Evolutionary conservation across 2,113 vertebrate species (phyloP), one percentile per base, ranked within the genome.

Genomic region (Neodon shergylaensis): DNA sequence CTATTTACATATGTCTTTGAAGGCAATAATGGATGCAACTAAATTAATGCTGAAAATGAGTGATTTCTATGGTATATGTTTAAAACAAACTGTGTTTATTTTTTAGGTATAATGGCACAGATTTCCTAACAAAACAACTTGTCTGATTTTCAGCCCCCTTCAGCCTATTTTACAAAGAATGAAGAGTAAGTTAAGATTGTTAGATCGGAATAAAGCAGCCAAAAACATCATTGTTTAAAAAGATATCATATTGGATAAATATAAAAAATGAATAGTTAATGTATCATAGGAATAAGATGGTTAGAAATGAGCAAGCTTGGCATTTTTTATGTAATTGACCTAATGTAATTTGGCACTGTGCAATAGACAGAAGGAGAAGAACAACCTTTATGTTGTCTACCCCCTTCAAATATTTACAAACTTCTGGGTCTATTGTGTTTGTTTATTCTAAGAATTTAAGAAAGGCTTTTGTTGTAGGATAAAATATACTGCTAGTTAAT

Each of bases 401-500:
- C 4, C 0, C 49, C 36, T 76, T 78, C 66, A 94, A 93, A 39
- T 47, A 92, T 94, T 89, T 68, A 63, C 28, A 84, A 6, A 90
- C 39, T 36, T 89, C 24, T 83, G 61, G 44, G 54, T 17, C 19
- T 19, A 39, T 6, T 2, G 4, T 58, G 9, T 73, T 92, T 74
- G 13, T 91, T 83, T 73, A 90, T 89, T 90, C 36, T 77, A 28
- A 73, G 49, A 73, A 11, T 81, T 4, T 91, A 22, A 90, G 11
- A 2, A 87, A 78, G 31, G 72, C 54, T 49, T 95, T 84, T 49
- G 10, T 58, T 88, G 21, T 61, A 44, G 16, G 74, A 52, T 52
- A 72, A 88, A 92, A 22, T 70, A 84, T 76, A 86, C 86, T 39
- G 44, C 17, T 90, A 11, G 6, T 90, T 88, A 94, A 77, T 88